Percentiles rank a stretch among this genome's conserved stretches.
Conservation (phyloP, 2,888 invertebrate genomes). For the Hipparchia sbordonii region DNA sequence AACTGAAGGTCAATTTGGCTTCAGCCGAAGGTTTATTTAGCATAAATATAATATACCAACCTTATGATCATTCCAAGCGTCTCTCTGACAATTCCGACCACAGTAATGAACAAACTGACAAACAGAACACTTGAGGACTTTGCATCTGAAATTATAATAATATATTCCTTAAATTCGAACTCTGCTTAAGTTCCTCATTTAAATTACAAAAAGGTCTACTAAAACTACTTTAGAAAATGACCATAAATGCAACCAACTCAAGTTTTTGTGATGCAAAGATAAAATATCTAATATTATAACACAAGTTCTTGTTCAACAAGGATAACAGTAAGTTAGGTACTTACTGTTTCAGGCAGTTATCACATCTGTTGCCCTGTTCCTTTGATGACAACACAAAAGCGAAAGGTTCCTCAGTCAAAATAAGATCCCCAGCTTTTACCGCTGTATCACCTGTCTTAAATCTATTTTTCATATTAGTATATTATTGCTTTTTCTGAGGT, state of each 20-base stretch:
- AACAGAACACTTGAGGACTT: constrained; percentile 90
- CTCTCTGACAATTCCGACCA: constrained; percentile 89
- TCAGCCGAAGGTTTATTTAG: no score
- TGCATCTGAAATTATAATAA: constrained; percentile 79
- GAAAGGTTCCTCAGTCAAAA: constrained; percentile 89
- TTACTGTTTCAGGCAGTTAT: constrained; percentile 89
- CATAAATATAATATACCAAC: constrained; percentile 45
- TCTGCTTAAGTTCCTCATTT: no score
- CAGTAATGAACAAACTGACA: constrained; percentile 94
- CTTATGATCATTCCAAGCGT: constrained; percentile 92
- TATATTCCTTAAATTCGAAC: no score
- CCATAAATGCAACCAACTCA: no score
- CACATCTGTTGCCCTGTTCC: constrained; percentile 87
- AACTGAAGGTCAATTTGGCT: no score
- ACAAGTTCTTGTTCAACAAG: neutral
- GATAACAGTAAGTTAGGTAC: constrained; percentile 42
- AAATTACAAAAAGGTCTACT: no score
- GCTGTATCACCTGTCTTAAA: constrained; percentile 62
- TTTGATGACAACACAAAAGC: constrained; percentile 88
- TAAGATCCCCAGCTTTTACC: constrained; percentile 85
- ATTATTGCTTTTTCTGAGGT: constrained; percentile 42
- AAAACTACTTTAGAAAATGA: no score
- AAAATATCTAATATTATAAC: no score
- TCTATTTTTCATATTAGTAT: constrained; percentile 70
- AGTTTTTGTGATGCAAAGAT: no score